phyloP scores from a whole-genome alignment of 2,888 invertebrate genomes.

The Leptinotarsa juncta region DNA sequence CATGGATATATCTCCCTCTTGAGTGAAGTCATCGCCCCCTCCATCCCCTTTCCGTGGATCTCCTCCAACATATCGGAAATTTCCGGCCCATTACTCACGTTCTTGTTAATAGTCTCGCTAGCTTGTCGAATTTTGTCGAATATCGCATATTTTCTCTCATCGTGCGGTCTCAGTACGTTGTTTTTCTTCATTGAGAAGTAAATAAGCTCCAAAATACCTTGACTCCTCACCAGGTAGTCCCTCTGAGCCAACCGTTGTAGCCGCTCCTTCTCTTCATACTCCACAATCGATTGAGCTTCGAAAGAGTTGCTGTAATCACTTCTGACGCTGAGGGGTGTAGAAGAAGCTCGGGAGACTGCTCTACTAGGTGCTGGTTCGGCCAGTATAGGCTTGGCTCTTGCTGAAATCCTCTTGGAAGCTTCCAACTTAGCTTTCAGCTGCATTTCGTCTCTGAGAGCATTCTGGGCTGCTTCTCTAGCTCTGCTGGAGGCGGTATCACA shows the following conservation, averaged over 20 bases:
- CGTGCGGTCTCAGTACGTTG: slow-evolving; percentile 73
- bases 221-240: slow-evolving; percentile 77
- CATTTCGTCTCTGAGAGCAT: slow-evolving; percentile 77
- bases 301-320: slow-evolving; percentile 66
- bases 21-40: slow-evolving; percentile 32
- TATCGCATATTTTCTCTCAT: slow-evolving; percentile 75
- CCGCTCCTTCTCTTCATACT: slow-evolving; percentile 80
- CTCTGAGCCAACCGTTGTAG: slow-evolving; percentile 74
- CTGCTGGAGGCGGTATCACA: slow-evolving; percentile 82
- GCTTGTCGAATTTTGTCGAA: slow-evolving; percentile 65
- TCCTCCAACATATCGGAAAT: slow-evolving; percentile 62
- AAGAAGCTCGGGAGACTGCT: slow-evolving; percentile 32
- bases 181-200: slow-evolving; percentile 77
- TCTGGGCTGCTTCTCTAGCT: slow-evolving; percentile 80
- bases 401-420: slow-evolving; percentile 68
- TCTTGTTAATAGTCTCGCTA: slow-evolving; percentile 51
- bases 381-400: slow-evolving; percentile 41
- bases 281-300: slow-evolving; percentile 75
- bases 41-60: slow-evolving; percentile 50
- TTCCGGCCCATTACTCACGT: slow-evolving; percentile 52
- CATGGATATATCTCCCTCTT: slow-evolving; percentile 45
- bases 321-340: slow-evolving; percentile 38
- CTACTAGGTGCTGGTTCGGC: slow-evolving; percentile 16
- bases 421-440: slow-evolving; percentile 72
- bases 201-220: slow-evolving; percentile 77